phyloP scores from a whole-genome alignment of 2,888 invertebrate species.

The Dryomyza anilis region DNA sequence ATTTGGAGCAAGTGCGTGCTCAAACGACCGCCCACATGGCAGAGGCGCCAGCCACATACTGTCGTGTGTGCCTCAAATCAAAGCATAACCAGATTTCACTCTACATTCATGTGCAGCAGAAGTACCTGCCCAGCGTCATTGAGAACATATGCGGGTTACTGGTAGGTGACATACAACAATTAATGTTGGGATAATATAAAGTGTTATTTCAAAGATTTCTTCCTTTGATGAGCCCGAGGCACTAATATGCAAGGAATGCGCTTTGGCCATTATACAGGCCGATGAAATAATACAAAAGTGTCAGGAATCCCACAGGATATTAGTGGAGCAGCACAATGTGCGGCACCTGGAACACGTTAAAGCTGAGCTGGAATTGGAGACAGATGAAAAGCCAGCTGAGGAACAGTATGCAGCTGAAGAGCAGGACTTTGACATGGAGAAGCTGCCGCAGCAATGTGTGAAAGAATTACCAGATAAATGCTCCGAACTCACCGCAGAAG shows the following conservation, averaged over 20 bases:
- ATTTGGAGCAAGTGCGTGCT: too few species aligned
- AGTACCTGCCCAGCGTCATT: slow-evolving; percentile 32
- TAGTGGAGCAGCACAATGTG: slow-evolving; percentile 6
- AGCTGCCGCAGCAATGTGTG: neutral
- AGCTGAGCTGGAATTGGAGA: too few species aligned
- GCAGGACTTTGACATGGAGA: neutral
- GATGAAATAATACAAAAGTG: slow-evolving; percentile 32
- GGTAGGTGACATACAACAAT: slow-evolving; percentile 23
- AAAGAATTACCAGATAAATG: too few species aligned
- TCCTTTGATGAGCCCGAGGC: slow-evolving; percentile 31
- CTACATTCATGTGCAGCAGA: slow-evolving; percentile 28
- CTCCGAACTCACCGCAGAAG: too few species aligned
- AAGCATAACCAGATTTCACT: slow-evolving; percentile 23
- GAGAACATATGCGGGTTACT: slow-evolving; percentile 32
- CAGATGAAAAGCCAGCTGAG: neutral
- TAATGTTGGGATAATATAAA: neutral
- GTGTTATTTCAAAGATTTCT: slow-evolving; percentile 27
- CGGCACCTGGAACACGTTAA: neutral
- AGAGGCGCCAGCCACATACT: slow-evolving; percentile 20
- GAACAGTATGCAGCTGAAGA: neutral
- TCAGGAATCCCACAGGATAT: slow-evolving; percentile 29
- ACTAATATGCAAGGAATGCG: slow-evolving; percentile 30
- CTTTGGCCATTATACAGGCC: slow-evolving; percentile 26
- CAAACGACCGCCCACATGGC: slow-evolving; percentile 21
- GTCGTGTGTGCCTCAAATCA: slow-evolving; percentile 28